Evolutionary conservation across 2,113 vertebrate genomes (phyloP).

Genomic region (Morone saxatilis): DNA sequence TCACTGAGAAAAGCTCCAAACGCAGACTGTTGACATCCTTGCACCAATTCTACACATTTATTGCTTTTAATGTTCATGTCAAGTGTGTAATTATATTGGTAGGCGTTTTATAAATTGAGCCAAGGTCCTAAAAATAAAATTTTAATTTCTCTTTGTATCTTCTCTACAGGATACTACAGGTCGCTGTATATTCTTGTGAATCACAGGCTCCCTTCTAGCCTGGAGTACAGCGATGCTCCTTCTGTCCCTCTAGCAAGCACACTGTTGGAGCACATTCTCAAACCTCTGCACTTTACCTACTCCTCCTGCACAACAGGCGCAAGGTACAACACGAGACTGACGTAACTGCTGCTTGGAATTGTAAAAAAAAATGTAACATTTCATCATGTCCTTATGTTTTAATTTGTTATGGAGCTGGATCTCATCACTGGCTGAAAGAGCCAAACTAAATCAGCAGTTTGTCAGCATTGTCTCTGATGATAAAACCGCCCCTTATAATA

Average conservation of each 20-base stretch:
- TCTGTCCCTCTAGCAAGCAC: conserved; percentile 94
- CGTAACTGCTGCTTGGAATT: too few species aligned
- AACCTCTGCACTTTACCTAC: conserved; percentile 99
- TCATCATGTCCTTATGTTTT: too few species aligned
- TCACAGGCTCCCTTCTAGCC: conserved; percentile 94
- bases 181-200: conserved; percentile 95
- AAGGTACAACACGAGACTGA: conserved; percentile 83
- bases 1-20: neutral
- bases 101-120: neutral
- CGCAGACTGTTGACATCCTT: neutral
- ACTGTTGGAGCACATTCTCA: conserved; percentile 96
- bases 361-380: too few species aligned
- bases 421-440: neutral
- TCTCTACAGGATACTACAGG: conserved; percentile 91
- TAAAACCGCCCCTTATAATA: neutral
- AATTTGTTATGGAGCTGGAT: neutral
- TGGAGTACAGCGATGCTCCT: conserved; percentile 93
- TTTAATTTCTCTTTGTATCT: conserved; percentile 17
- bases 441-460: neutral
- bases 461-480: neutral
- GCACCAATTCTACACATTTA: too few species aligned
- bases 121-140: neutral
- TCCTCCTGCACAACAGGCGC: conserved; percentile 93
- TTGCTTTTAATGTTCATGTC: neutral
- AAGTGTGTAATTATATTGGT: neutral